Percentiles rank a stretch among this genome's conserved stretches.
Conservation (phyloP, 2,113 vertebrate genomes). For the Oreochromis niloticus region DNA sequence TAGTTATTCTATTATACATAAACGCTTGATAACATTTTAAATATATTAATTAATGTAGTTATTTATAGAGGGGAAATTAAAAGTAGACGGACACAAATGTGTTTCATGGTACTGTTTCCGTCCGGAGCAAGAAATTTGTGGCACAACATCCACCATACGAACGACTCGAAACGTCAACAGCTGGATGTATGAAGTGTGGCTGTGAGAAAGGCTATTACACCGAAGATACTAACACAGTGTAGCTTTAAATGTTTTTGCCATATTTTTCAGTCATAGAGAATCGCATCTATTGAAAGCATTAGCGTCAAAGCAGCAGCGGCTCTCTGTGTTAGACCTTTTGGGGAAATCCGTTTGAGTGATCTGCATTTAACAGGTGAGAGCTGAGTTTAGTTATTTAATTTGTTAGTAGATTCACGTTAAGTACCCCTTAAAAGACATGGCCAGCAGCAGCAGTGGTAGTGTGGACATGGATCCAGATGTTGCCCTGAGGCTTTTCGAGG, state of each 20-base stretch:
- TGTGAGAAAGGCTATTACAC: fast-evolving
- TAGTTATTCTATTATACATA: neutral
- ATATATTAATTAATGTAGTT: neutral
- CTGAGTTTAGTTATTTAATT: neutral
- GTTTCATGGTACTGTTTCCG: neutral
- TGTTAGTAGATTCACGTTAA: neutral
- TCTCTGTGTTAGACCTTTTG: neutral
- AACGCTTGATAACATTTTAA: neutral
- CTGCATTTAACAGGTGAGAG: neutral
- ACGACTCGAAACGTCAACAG: neutral
- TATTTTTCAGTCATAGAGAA: neutral
- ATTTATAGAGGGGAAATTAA: neutral
- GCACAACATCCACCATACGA: neutral
- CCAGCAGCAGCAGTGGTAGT: constrained; percentile 17
- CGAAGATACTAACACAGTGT: neutral
- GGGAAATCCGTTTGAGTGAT: neutral
- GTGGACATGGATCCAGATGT: constrained; percentile 81
- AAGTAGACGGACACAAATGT: neutral
- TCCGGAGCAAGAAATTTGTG: neutral
- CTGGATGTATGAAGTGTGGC: neutral
- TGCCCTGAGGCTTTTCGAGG: constrained; percentile 84
- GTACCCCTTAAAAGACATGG: constrained; percentile 10
- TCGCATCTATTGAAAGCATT: neutral
- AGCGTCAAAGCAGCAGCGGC: neutral
- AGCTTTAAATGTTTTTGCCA: fast-evolving